A percentile compares a stretch with the other conserved stretches of the same genome.
Conservation (phyloP, 1,140 invertebrate genomes). For the Charaxes varanes region DNA sequence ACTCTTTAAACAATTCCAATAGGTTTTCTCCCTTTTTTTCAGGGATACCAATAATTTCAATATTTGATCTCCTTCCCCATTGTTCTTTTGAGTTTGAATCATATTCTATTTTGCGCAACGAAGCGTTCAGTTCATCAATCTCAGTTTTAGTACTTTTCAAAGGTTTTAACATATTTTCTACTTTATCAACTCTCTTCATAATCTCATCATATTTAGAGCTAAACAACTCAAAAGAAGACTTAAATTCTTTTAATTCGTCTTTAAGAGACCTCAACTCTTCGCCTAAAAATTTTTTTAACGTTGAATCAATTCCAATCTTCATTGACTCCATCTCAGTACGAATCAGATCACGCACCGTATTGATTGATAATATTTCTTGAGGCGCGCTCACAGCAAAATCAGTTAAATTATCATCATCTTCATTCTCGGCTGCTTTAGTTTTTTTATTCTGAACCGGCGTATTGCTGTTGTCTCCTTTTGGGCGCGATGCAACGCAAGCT, state of each 20-base stretch:
- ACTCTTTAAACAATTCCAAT: slow-evolving; percentile 8
- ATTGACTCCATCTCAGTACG: background rate
- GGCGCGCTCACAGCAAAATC: too few species aligned
- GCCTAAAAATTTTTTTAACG: background rate
- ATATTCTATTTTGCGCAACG: too few species aligned
- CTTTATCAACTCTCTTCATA: slow-evolving; percentile 2
- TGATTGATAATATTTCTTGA: slow-evolving; percentile 2
- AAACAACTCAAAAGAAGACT: slow-evolving; percentile 4
- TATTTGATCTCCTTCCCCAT: slow-evolving; percentile 22
- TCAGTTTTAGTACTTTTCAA: slow-evolving; percentile 3
- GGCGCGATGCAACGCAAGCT: background rate
- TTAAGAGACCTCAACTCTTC: slow-evolving; percentile 5
- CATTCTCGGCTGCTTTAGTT: slow-evolving; percentile 2
- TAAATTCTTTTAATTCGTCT: slow-evolving; percentile 8
- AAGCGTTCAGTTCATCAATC: background rate
- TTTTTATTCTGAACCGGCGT: background rate
- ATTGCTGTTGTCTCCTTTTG: background rate
- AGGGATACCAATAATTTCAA: slow-evolving; percentile 23
- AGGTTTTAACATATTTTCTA: slow-evolving; percentile 1
- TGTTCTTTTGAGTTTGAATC: slow-evolving; percentile 14
- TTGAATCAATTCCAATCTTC: too few species aligned
- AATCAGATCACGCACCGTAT: slow-evolving; percentile 2
- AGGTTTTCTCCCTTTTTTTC: too few species aligned
- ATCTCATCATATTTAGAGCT: slow-evolving; percentile 6
- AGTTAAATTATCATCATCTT: too few species aligned